Percentiles rank a stretch among this genome's conserved stretches.
phyloP scores from a whole-genome alignment of 2,888 invertebrate genomes.

The Danaus chrysippus region DNA sequence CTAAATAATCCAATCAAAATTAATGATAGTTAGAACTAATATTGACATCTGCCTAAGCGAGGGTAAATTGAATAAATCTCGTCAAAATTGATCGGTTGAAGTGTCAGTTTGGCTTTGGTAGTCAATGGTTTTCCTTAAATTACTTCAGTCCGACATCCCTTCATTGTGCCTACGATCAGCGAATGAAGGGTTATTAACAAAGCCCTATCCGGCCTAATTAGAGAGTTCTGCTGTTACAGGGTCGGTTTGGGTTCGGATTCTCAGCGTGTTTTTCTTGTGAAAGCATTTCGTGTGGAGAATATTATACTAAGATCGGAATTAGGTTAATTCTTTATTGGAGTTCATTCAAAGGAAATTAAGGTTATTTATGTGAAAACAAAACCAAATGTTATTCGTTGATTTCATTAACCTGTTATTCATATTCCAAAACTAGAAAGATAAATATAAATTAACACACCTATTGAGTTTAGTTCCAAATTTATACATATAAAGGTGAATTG shows the following conservation, averaged over 20 bases:
- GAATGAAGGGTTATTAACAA: conserved; percentile 32
- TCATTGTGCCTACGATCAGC: conserved; percentile 30
- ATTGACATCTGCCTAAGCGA: conserved; percentile 15
- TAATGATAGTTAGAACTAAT: conserved; percentile 9
- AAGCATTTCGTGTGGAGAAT: conserved; percentile 23
- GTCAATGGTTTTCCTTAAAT: conserved; percentile 18
- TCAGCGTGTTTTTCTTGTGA: conserved; percentile 29
- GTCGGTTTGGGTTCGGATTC: conserved; percentile 27
- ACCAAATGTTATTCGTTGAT: neutral
- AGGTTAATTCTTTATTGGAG: conserved; percentile 19
- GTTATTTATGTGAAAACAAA: neutral
- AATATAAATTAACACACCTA: no score
- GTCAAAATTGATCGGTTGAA: conserved; percentile 29
- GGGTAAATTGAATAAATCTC: conserved; percentile 31
- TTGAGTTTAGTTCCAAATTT: no score
- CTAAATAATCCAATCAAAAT: conserved; percentile 5
- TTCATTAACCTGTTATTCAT: no score
- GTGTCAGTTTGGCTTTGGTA: conserved; percentile 25
- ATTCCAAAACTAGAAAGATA: no score
- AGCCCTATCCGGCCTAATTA: conserved; percentile 44
- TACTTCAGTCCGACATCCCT: conserved; percentile 21
- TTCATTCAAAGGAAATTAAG: neutral
- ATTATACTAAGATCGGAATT: conserved; percentile 14
- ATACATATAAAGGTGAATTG: no score
- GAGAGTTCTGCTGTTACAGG: conserved; percentile 33